Conservation (phyloP, 2,797 vertebrate species). For the Myoxocephalus aenaeus region DNA sequence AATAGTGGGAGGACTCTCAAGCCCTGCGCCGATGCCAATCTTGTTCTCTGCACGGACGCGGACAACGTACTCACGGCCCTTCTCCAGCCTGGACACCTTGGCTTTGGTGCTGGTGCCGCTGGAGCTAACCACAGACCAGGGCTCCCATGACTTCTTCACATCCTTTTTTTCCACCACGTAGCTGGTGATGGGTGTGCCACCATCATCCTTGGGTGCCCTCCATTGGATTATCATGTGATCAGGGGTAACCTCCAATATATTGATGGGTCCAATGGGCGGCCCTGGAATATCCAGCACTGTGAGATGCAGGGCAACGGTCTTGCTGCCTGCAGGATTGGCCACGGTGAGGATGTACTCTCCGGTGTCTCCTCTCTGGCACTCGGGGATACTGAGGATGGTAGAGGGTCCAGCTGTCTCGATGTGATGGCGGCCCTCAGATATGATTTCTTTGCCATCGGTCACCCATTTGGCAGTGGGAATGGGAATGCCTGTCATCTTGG, state of each 20-base stretch:
- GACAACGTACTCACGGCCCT: conserved; percentile 95
- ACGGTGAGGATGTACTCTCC: conserved; percentile 95
- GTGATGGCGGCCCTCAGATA: conserved; percentile 89
- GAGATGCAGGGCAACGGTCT: conserved; percentile 93
- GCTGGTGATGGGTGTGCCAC: conserved; percentile 94
- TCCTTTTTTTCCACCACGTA: conserved; percentile 98
- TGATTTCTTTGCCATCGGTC: conserved; percentile 90
- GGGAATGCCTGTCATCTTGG: conserved; percentile 95
- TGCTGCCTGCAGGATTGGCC: conserved; percentile 93
- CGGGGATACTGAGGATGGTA: conserved; percentile 91
- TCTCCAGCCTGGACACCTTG: conserved; percentile 94
- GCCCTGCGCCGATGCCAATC: conserved; percentile 93
- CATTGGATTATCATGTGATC: conserved; percentile 97
- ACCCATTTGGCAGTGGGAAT: conserved; percentile 94
- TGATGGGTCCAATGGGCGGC: conserved; percentile 93
- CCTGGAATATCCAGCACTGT: conserved; percentile 96
- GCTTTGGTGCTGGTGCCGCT: conserved; percentile 90
- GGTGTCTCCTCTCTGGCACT: conserved; percentile 90
- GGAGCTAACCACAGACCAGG: conserved; percentile 96
- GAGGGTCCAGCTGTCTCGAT: conserved; percentile 88
- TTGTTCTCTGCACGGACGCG: conserved; percentile 97
- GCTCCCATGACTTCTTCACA: conserved; percentile 92
- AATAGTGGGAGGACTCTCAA: conserved; percentile 95
- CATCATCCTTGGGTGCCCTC: conserved; percentile 97
- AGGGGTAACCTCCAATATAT: conserved; percentile 95